These are phyloP conservation scores for Alloplasta piceator DNA, from an alignment of 2,888 invertebrate species.

Conservation along the genomic window DNA sequence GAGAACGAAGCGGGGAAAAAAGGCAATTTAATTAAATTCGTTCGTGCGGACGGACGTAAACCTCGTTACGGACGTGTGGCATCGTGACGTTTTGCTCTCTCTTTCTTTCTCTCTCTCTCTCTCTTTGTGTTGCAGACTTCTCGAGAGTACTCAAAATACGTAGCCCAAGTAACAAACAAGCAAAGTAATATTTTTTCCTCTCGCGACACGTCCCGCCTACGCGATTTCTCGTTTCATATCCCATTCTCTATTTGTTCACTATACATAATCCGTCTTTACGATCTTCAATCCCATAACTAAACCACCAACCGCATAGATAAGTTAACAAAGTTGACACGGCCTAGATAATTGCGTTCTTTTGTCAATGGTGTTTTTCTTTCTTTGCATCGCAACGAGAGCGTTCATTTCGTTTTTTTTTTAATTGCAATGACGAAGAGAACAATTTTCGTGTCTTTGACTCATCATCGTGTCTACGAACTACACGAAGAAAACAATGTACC, in stretches of 20 bases:
- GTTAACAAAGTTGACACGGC: not conserved
- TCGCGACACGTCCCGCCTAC: slow-evolving; percentile 54
- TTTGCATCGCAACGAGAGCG: no score
- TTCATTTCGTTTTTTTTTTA: no score
- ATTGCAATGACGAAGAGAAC: no score
- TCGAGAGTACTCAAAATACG: slow-evolving; percentile 28
- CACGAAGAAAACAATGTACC: no score
- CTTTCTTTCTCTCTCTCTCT: slow-evolving; percentile 49
- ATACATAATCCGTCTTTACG: slow-evolving; percentile 24
- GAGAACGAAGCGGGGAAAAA: slow-evolving; percentile 47
- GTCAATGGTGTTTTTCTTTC: no score
- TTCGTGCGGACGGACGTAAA: slow-evolving; percentile 66
- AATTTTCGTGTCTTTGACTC: no score
- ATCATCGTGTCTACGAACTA: no score
- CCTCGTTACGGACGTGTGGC: slow-evolving; percentile 66
- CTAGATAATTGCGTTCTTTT: no score
- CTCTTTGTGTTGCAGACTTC: slow-evolving; percentile 43
- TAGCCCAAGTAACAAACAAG: slow-evolving; percentile 39
- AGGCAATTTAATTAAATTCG: slow-evolving; percentile 76
- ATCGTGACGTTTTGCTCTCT: slow-evolving; percentile 61
- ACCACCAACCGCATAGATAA: slow-evolving; percentile 46
- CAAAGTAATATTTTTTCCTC: slow-evolving; percentile 35
- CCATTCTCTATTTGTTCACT: slow-evolving; percentile 2
- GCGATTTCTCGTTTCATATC: slow-evolving; percentile 41
- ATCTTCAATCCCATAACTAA: slow-evolving; percentile 47